Evolutionary conservation across 2,113 vertebrate species (phyloP).

Genomic region (Ophiodon elongatus): DNA sequence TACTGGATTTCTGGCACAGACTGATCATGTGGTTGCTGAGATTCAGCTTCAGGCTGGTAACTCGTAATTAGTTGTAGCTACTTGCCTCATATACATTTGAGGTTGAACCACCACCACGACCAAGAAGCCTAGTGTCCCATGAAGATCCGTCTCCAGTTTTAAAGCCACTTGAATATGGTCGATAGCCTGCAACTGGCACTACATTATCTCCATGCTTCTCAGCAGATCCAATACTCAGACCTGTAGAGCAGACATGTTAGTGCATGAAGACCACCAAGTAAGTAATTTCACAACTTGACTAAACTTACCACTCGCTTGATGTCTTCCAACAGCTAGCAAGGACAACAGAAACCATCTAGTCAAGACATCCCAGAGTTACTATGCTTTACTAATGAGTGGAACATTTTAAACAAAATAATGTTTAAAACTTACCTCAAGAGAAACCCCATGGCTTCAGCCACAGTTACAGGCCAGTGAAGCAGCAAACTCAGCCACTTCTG

Average conservation of each 20-base stretch:
- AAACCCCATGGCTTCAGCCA: constrained; percentile 31
- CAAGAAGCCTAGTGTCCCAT: neutral
- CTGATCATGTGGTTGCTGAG: neutral
- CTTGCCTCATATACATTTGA: constrained; percentile 10
- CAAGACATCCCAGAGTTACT: neutral
- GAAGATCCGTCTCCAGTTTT: neutral
- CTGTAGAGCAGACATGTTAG: neutral
- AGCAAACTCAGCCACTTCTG: neutral
- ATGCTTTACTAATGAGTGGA: neutral
- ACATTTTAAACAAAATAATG: neutral
- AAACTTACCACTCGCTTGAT: constrained; percentile 25
- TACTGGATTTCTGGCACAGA: neutral
- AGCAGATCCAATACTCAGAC: neutral
- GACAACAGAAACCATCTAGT: constrained; percentile 42
- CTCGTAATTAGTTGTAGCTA: neutral
- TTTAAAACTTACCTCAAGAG: constrained; percentile 20
- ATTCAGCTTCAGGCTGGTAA: neutral
- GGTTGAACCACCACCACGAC: neutral
- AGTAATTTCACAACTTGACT: neutral
- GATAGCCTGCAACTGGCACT: neutral
- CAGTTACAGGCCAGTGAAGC: neutral
- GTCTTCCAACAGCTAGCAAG: constrained; percentile 15
- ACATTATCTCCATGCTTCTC: neutral
- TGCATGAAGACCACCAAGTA: neutral
- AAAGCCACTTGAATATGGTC: neutral